phyloP scores from a whole-genome alignment of 2,113 vertebrate species.

The Nycticebus coucang region DNA sequence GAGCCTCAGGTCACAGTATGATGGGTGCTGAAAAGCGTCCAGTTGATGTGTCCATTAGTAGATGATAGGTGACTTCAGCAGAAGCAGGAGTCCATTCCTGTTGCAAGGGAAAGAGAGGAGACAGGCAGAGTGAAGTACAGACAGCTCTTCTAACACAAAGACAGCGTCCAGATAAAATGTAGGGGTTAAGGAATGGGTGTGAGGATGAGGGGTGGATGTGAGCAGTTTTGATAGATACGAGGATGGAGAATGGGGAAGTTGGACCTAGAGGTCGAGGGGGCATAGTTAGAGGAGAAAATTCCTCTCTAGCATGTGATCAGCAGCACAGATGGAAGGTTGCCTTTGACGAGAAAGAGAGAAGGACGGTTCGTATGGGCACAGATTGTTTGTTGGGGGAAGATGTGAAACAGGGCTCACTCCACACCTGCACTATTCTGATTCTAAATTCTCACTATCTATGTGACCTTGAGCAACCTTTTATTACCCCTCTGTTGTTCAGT shows the following conservation, averaged over 20 bases:
- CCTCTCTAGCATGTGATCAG: neutral
- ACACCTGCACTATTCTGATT: neutral
- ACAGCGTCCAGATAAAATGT: neutral
- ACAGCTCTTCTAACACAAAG: neutral
- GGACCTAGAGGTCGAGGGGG: neutral
- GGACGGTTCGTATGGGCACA: fast-evolving
- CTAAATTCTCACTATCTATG: neutral
- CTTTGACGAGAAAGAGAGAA: neutral
- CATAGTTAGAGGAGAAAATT: neutral
- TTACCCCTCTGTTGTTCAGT: neutral
- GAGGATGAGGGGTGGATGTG: neutral
- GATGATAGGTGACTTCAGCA: neutral
- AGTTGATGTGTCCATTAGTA: neutral
- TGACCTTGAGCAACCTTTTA: neutral
- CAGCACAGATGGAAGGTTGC: neutral
- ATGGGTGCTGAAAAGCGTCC: neutral
- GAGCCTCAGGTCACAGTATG: neutral
- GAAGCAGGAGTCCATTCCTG: neutral
- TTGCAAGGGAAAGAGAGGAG: neutral
- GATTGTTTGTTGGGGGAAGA: neutral
- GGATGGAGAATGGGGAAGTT: neutral
- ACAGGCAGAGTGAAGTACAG: neutral
- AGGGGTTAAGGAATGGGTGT: neutral
- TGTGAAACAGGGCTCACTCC: neutral
- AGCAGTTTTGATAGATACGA: neutral